Percentiles rank a stretch among this genome's conserved stretches.
Evolutionary conservation across 1,140 invertebrate species (phyloP).

Genomic region (Matsumurasca onukii): DNA sequence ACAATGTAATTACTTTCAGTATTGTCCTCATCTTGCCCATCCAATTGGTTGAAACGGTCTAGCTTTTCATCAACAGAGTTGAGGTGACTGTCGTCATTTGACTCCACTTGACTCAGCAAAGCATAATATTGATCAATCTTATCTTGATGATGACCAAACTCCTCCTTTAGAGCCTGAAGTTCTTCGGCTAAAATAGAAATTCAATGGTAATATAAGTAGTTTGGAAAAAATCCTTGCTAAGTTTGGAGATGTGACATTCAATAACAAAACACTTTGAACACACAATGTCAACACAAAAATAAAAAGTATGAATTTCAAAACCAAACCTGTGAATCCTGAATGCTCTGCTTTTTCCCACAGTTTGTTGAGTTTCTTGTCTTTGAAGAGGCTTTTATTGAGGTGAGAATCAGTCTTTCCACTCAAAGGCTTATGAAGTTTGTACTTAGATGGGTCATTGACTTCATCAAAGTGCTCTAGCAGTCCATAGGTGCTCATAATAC

Average conservation of each 20-base stretch:
- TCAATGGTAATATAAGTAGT: constrained; percentile 23
- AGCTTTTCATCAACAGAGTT: constrained; percentile 55
- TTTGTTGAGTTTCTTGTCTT: constrained; percentile 87
- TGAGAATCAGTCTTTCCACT: constrained; percentile 23
- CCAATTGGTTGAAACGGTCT: constrained; percentile 56
- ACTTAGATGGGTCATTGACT: constrained; percentile 58
- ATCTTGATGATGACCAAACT: constrained; percentile 90
- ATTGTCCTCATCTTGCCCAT: constrained; percentile 60
- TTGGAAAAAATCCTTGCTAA: background rate
- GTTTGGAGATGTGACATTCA: background rate
- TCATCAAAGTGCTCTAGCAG: constrained; percentile 78
- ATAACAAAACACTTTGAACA: background rate
- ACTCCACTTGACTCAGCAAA: constrained; percentile 65
- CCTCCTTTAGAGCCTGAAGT: constrained; percentile 79
- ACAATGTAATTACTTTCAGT: constrained; percentile 60
- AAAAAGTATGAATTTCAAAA: too few relatives aligned
- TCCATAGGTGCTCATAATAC: constrained; percentile 79
- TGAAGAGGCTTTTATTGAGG: constrained; percentile 76
- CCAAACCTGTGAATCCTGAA: constrained; percentile 75
- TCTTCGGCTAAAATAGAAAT: constrained; percentile 64
- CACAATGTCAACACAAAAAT: background rate
- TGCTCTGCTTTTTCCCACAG: constrained; percentile 87
- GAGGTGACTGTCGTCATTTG: constrained; percentile 57
- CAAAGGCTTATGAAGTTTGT: constrained; percentile 51
- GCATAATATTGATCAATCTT: constrained; percentile 89